A percentile compares a stretch with the other conserved stretches of the same genome.
phyloP scores from a whole-genome alignment of 1,140 invertebrate genomes.

The Gryon sp. region DNA sequence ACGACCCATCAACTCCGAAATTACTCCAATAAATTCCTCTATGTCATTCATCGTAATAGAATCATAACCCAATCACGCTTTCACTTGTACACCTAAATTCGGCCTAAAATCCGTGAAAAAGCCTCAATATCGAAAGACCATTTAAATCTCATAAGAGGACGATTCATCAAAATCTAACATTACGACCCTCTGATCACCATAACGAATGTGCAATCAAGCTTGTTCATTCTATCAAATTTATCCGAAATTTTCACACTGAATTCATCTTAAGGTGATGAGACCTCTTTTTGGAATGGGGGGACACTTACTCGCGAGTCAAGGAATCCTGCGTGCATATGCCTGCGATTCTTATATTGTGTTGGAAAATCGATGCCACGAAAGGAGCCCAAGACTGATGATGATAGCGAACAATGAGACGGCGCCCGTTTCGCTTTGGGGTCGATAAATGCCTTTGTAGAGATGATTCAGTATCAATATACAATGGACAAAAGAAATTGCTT shows the following conservation, averaged over 20 bases:
- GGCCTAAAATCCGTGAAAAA: constrained; percentile 28
- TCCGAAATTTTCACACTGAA: constrained; percentile 19
- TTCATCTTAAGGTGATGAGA: constrained; percentile 7
- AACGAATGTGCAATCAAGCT: constrained; percentile 4
- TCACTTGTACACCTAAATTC: constrained; percentile 26
- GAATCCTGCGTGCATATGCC: not conserved
- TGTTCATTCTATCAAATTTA: constrained; percentile 1
- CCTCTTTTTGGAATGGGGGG: not conserved
- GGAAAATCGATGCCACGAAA: constrained; percentile 66
- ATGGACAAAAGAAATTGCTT: constrained; percentile 72
- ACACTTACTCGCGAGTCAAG: not conserved
- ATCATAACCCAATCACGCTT: constrained; percentile 38
- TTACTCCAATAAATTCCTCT: constrained; percentile 40
- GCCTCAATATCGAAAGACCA: not conserved
- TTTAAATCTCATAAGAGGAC: not conserved
- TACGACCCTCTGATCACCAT: constrained; percentile 14
- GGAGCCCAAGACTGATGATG: constrained; percentile 69
- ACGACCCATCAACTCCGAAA: constrained; percentile 46
- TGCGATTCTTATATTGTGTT: constrained; percentile 65
- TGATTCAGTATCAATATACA: constrained; percentile 76
- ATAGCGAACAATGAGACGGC: constrained; percentile 48
- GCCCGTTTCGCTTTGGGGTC: constrained; percentile 65
- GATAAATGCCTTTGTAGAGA: constrained; percentile 71
- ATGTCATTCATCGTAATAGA: constrained; percentile 35
- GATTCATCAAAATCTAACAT: constrained; percentile 2